phyloP scores from a whole-genome alignment of 2,113 vertebrate species.

The Thalassoma bifasciatum region DNA sequence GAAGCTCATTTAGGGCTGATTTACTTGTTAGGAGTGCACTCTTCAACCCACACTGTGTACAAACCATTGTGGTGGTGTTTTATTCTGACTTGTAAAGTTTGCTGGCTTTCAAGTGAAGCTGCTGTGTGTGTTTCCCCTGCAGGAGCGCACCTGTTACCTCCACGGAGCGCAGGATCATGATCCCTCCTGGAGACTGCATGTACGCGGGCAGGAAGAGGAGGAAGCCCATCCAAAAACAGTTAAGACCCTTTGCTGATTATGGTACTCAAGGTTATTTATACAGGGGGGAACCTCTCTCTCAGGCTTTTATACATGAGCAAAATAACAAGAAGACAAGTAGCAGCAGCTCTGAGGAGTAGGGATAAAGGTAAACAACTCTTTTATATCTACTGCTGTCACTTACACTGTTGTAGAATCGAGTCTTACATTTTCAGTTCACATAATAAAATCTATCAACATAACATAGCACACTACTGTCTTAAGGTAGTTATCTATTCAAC shows the following conservation, averaged over 20 bases:
- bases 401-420: no score
- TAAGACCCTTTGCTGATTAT: constrained; percentile 74
- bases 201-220: constrained; percentile 95
- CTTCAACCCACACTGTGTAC: background rate
- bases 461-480: background rate
- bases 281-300: background rate
- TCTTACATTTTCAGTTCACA: background rate
- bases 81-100: background rate
- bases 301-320: no score
- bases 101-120: constrained; percentile 44
- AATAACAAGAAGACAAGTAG: background rate
- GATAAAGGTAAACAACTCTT: background rate
- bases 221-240: constrained; percentile 97
- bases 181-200: constrained; percentile 93
- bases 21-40: background rate
- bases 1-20: background rate
- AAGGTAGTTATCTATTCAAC: background rate
- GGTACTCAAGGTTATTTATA: background rate
- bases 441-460: background rate
- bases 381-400: no score
- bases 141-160: constrained; percentile 82
- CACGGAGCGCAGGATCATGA: constrained; percentile 87
- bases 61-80: background rate
- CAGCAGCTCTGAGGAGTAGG: background rate
- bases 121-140: constrained; percentile 39